Base-by-base conservation (phyloP, 2,888 invertebrate species). In the Meliscaeva auricollis region DNA sequence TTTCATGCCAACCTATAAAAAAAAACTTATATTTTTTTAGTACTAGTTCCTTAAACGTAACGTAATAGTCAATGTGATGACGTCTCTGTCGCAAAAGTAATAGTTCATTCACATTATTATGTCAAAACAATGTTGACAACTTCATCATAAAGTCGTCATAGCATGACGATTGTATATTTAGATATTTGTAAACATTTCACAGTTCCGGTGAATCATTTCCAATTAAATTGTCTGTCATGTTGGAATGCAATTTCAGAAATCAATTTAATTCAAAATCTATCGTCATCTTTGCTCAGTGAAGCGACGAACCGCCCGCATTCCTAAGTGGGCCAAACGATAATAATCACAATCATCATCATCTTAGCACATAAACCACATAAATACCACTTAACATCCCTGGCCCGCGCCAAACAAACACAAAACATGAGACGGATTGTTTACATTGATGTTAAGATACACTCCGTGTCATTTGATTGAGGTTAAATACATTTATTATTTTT, bases 211-310 rank as follows among this genome's bases (percentile, higher is more conserved):
- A 62, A 62, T 62, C 62, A 62, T 17, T 62, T 62, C 54, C 70
- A 70, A 70, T 77, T 70, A 62, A 62, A 54, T 60, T 48, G 58
- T 48, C 79, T 68, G 73, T 79, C 73, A 68, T 52, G 56, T 58
- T 17, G 56, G 56, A 78, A 78, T 73, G 79, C 50, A 60, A 58
- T 66, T 73, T 66, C 15, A 50, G 22, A 62, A 52, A 70, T 58
- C 56, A 72, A 72, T 66, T 78, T 58, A 41, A 66, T 62, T 77
- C 26, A 11, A 56, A 56, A 26, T 50, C 22, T 35, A 52, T 38
- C 38, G 38, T 9, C 62, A 44, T 62, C 30, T 62, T 44, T 46
- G 44, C 5, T 62, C 13, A 44, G 9, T 62, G 41, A 30, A 17
- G 62, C 62, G 7, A n/a, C 62, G 9, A 62, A 46, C 1, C 44